Conservation (phyloP, 2,113 vertebrate species). For the Desmodus rotundus region DNA sequence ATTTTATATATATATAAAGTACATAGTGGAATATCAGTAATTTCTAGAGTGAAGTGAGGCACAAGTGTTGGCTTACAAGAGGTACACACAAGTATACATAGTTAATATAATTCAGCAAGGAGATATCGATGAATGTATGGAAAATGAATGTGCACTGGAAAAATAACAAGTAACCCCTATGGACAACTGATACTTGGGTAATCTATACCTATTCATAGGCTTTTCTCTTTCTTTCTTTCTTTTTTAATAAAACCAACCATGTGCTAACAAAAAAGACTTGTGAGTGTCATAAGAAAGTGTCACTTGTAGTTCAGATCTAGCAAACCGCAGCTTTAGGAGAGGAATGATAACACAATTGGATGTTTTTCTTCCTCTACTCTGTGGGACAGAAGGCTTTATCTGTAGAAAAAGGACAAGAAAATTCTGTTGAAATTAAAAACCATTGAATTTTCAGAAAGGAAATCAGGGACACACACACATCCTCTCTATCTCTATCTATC, state of each 20-base stretch:
- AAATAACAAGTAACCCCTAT: not conserved
- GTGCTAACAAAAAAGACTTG: not conserved
- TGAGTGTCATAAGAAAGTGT: not conserved
- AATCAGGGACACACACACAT: not conserved
- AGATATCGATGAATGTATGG: not conserved
- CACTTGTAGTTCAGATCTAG: not conserved
- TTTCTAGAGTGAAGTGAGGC: not conserved
- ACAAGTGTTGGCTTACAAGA: not conserved
- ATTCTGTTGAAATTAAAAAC: not conserved
- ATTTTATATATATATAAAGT: not conserved
- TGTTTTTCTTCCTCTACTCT: not conserved
- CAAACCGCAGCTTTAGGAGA: not conserved
- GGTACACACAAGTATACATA: not conserved
- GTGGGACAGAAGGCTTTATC: not conserved
- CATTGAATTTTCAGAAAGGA: not conserved
- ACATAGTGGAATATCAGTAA: not conserved
- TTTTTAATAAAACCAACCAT: not conserved
- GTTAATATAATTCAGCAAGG: not conserved
- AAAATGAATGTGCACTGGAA: not conserved
- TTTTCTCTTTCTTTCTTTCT: not conserved
- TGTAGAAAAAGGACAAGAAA: not conserved
- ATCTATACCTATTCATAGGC: not conserved
- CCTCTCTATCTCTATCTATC: too few species aligned
- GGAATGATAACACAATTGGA: not conserved
- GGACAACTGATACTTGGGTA: not conserved